phyloP scores from a whole-genome alignment of 2,888 invertebrate species.

The Clusia tigrina region DNA sequence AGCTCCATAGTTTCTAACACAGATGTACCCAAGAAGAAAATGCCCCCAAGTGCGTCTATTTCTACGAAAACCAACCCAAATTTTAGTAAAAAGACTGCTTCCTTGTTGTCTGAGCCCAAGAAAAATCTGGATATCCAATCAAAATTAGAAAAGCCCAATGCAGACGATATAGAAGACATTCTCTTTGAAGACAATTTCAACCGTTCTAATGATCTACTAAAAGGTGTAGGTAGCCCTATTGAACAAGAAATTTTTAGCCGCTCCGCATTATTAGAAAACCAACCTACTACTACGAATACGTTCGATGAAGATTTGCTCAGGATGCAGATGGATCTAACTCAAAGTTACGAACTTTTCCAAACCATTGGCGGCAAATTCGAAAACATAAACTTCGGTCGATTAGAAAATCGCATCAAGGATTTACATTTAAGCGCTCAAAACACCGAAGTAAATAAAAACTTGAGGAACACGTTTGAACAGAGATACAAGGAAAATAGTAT shows the following conservation, averaged over 20 bases:
- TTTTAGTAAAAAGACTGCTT: no score
- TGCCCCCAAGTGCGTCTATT: no score
- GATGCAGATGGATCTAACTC: slow-evolving; percentile 51
- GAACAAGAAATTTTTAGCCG: slow-evolving; percentile 16
- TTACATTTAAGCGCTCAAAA: slow-evolving; percentile 45
- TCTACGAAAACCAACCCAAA: no score
- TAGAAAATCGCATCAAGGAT: slow-evolving; percentile 54
- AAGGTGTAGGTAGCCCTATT: neutral
- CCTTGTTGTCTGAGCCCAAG: no score
- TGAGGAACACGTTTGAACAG: slow-evolving; percentile 47
- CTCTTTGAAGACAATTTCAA: neutral
- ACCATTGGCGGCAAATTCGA: slow-evolving; percentile 54
- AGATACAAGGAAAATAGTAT: slow-evolving; percentile 47
- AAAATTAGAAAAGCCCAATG: no score
- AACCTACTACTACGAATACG: slow-evolving; percentile 33
- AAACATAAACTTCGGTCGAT: slow-evolving; percentile 49
- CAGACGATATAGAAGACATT: neutral
- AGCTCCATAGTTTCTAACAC: no score
- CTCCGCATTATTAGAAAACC: slow-evolving; percentile 36
- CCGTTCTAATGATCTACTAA: no score
- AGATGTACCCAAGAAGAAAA: no score
- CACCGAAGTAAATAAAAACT: slow-evolving; percentile 40
- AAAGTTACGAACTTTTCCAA: slow-evolving; percentile 56
- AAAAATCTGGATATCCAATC: no score
- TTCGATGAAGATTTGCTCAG: slow-evolving; percentile 52